Evolutionary conservation across 1,140 invertebrate genomes (phyloP).

Genomic region (Elymnias hypermnestra): DNA sequence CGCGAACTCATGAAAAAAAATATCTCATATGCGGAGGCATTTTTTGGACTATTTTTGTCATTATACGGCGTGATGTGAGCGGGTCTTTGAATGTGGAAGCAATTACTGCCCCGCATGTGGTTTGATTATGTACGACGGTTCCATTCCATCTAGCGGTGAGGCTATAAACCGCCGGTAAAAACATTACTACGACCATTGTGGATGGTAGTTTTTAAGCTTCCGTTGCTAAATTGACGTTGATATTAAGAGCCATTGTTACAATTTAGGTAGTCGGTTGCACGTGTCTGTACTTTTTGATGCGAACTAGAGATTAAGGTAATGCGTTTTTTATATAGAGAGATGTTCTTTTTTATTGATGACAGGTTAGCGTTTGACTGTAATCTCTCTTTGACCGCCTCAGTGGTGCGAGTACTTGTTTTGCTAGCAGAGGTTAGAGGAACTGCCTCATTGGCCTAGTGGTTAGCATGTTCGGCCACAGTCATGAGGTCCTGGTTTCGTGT

Average conservation of each 20-base stretch:
- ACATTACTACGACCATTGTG: slow-evolving; percentile 63
- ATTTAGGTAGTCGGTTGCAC: slow-evolving; percentile 33
- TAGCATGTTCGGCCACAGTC: too few relatives aligned
- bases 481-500: too few relatives aligned
- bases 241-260: slow-evolving; percentile 61
- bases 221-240: slow-evolving; percentile 68
- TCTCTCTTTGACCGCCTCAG: too few relatives aligned
- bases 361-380: too few relatives aligned
- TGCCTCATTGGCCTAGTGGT: too few relatives aligned
- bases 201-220: slow-evolving; percentile 65
- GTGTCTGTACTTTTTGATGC: slow-evolving; percentile 6
- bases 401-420: too few relatives aligned
- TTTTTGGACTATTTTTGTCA: slow-evolving; percentile 76
- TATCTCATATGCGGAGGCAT: slow-evolving; percentile 71
- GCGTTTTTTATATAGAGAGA: background rate
- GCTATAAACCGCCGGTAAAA: slow-evolving; percentile 60
- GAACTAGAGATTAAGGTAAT: slow-evolving; percentile 1
- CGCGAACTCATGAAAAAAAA: slow-evolving; percentile 71
- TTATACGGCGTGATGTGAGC: slow-evolving; percentile 74
- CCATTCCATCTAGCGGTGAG: slow-evolving; percentile 67
- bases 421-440: too few relatives aligned
- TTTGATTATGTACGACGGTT: slow-evolving; percentile 71
- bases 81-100: slow-evolving; percentile 71
- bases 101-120: slow-evolving; percentile 74
- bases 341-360: background rate